Evolutionary conservation across 2,888 invertebrate species (phyloP), one percentile per base, ranked within the genome.

Genomic region (Allygus modestus): DNA sequence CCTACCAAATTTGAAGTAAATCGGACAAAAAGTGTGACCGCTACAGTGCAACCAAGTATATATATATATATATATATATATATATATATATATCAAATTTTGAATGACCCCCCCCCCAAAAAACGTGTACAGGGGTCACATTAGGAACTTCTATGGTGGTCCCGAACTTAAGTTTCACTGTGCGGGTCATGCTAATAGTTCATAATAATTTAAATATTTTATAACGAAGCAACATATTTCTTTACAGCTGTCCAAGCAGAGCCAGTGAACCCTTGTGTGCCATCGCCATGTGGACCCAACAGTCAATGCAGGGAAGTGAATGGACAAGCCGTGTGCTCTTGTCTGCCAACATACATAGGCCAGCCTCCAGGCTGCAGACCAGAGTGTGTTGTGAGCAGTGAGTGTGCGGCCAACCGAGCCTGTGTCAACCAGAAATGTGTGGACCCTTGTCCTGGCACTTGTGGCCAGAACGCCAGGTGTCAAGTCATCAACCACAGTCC

Each of bases 291-390:
- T 88, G 95, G 94, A 58, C 93, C 94, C 0, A 95, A 96, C 89
- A 93, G 95, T 41, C 92, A 94, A 88, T 96, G 96, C 88, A 92
- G 94, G 26, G 92, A 94, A 87, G 90, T 93, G 1, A 93, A 93
- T 87, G 91, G 91, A 58, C 93, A 93, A 89, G 95, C 95, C 0
- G 92, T 93, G 31, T 95, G 96, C 89, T 93, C 93, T 20, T 96
- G 96, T 88, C 91, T 93, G 84, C 91, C 93, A 12, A 93, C 93
- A 83, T 96, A 92, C 89, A 93, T 94, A 85, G 96, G 96, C 15
- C 93, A 93, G 86, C 96, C 96, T 51, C 95, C 96, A 84, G 91
- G 91, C 75, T 95, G 95, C 88, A 91, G 94, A 86, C 94, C 95
- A 9, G 94, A 95, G 89, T 95, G 95, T 89, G 91, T 92, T 11